Conservation (phyloP, 1,140 invertebrate species). For the Vanessa atalanta region DNA sequence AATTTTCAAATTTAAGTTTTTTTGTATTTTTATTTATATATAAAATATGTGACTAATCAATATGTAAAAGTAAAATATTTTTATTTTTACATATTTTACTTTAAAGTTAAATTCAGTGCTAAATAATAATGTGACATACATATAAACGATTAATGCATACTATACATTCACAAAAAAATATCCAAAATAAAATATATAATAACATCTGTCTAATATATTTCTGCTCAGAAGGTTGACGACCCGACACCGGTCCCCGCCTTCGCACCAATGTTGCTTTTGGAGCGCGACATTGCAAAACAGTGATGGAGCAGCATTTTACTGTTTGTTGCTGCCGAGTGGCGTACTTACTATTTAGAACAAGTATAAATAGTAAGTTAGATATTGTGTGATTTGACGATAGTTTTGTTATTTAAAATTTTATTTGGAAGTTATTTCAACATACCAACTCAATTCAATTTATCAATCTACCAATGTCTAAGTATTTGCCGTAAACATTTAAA, state of each 20-base stretch:
- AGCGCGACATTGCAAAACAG: conserved; percentile 70
- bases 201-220: conserved; percentile 41
- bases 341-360: background rate
- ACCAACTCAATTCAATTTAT: too few species aligned
- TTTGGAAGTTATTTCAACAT: too few species aligned
- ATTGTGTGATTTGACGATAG: background rate
- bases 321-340: conserved; percentile 12
- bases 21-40: too few species aligned
- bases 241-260: conserved; percentile 53
- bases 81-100: too few species aligned
- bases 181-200: conserved; percentile 1
- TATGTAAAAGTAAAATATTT: too few species aligned
- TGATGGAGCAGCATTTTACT: conserved; percentile 41
- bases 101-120: too few species aligned
- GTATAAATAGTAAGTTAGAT: background rate
- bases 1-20: too few species aligned
- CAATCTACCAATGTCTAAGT: too few species aligned
- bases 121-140: too few species aligned
- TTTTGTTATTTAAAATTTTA: too few species aligned
- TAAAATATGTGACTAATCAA: too few species aligned
- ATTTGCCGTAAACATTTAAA: too few species aligned
- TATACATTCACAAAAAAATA: background rate
- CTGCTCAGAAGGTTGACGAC: conserved; percentile 60
- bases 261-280: conserved; percentile 64
- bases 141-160: background rate